A percentile compares a stretch with the other conserved stretches of the same genome.
Conservation (phyloP, 2,113 vertebrate genomes). For the Condylura cristata region DNA sequence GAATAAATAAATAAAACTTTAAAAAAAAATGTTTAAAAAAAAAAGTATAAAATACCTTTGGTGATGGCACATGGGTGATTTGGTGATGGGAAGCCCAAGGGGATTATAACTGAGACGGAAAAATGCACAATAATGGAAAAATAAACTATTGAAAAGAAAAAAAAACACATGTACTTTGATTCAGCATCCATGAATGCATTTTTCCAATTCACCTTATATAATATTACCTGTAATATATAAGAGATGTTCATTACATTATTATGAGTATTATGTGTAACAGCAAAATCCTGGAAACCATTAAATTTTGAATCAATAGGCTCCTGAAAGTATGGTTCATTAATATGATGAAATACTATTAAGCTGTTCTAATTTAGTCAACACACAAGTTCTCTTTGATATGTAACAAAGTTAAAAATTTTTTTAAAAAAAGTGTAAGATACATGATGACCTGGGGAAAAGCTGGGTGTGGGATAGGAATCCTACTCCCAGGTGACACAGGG, state of each 20-base stretch:
- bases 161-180: background rate
- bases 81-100: no score
- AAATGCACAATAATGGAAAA: no score
- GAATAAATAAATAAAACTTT: no score
- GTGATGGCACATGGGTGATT: no score
- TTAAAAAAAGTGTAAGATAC: no score
- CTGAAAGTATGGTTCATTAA: background rate
- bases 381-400: background rate
- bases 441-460: no score
- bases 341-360: slow-evolving; percentile 3
- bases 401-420: background rate
- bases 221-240: background rate
- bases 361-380: background rate
- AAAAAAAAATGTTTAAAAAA: no score
- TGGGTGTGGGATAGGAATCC: no score
- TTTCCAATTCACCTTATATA: background rate
- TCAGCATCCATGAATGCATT: background rate
- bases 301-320: background rate
- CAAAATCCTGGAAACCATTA: background rate
- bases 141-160: no score
- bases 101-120: no score
- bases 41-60: no score
- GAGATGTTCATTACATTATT: background rate
- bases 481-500: no score
- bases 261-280: background rate